Evolutionary conservation across 2,797 vertebrate species (phyloP).

Genomic region (Otus scops): DNA sequence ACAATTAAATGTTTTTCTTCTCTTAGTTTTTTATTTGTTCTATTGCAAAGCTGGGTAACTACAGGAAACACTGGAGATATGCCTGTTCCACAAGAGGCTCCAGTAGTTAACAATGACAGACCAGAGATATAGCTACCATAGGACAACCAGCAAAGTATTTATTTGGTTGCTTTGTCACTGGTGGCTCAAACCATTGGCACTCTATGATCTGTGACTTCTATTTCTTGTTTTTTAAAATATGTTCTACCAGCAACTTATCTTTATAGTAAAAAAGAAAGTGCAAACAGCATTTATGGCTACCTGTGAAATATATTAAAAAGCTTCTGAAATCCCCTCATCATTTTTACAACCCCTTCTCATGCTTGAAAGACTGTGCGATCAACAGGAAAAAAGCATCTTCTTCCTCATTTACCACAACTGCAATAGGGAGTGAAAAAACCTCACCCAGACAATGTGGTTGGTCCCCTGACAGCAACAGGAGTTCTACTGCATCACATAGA

Average conservation of each 20-base stretch:
- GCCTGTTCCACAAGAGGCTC: not conserved
- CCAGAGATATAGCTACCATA: not conserved
- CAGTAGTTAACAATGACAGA: not conserved
- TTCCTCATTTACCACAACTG: not conserved
- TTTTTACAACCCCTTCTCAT: not conserved
- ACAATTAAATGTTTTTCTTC: not conserved
- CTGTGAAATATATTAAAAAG: not conserved
- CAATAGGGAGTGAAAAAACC: not conserved
- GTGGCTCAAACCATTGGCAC: not conserved
- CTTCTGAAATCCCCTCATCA: not conserved
- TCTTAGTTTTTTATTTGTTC: not conserved
- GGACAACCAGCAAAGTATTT: not conserved
- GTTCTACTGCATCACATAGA: not conserved
- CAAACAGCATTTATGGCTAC: not conserved
- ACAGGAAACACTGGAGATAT: not conserved
- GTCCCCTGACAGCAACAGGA: not conserved
- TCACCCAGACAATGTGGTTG: not conserved
- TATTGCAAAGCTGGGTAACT: not conserved
- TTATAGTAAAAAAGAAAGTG: not conserved
- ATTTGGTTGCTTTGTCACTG: not conserved
- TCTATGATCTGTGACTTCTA: not conserved
- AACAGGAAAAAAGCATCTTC: not conserved
- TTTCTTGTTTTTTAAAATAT: not conserved
- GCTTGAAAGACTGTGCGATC: not conserved
- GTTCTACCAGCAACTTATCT: not conserved